These are phyloP conservation scores for Galaxias olidus DNA, from an alignment of 2,797 vertebrate genomes.

Conservation along the genomic window DNA sequence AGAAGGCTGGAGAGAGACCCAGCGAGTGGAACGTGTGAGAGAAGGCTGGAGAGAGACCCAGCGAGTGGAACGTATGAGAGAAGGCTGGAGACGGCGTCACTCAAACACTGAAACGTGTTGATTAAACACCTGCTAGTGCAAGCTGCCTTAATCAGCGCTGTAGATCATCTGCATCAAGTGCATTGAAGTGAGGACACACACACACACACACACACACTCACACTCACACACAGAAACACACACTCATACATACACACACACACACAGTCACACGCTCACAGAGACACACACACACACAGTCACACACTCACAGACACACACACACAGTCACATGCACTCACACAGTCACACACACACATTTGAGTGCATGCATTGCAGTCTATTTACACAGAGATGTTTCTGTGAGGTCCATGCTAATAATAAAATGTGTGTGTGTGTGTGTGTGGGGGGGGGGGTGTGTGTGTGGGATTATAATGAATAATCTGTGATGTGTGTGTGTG, in stretches of 20 bases:
- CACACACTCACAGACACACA: too few species aligned
- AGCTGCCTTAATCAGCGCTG: conserved; percentile 13
- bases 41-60: too few species aligned
- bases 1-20: neutral
- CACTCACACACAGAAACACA: too few species aligned
- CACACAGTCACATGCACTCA: neutral
- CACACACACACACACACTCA: too few species aligned
- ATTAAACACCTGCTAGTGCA: conserved; percentile 63
- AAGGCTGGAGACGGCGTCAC: neutral
- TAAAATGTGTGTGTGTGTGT: neutral
- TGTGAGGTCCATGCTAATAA: neutral
- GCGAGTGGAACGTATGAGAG: too few species aligned
- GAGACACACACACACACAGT: too few species aligned
- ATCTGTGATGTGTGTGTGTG: conserved; percentile 43
- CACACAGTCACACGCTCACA: neutral
- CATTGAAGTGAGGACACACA: neutral
- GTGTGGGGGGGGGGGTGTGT: neutral
- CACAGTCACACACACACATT: neutral
- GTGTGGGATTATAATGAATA: conserved; percentile 10
- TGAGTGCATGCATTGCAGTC: neutral
- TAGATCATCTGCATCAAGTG: conserved; percentile 26
- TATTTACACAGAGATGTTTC: neutral
- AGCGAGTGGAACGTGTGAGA: too few species aligned
- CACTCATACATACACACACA: too few species aligned
- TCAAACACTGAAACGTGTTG: conserved; percentile 56